Conservation (phyloP, 2,888 invertebrate genomes). For the Himalopsyche tibetana region DNA sequence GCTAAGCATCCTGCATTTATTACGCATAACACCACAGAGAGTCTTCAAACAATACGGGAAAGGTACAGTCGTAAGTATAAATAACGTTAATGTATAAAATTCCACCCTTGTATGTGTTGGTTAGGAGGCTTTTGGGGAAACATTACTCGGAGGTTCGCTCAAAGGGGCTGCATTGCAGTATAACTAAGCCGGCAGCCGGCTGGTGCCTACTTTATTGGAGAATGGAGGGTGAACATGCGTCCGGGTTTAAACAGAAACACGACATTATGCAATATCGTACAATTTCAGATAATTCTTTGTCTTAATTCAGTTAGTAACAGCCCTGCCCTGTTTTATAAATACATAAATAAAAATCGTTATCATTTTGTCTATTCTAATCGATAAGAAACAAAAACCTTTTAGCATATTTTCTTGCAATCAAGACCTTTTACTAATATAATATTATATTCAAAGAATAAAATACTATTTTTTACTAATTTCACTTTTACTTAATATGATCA, state of each 20-base stretch:
- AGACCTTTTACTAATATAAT: too few relatives aligned
- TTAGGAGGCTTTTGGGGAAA: slow-evolving; percentile 21
- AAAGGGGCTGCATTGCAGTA: slow-evolving; percentile 30
- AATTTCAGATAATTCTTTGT: too few relatives aligned
- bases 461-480: too few relatives aligned
- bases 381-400: too few relatives aligned
- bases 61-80: not conserved
- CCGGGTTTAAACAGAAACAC: not conserved
- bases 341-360: too few relatives aligned
- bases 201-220: slow-evolving; percentile 27
- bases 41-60: not conserved
- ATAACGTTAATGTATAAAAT: slow-evolving; percentile 3
- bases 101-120: slow-evolving; percentile 9
- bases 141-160: slow-evolving; percentile 14
- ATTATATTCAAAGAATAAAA: too few relatives aligned
- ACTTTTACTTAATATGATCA: too few relatives aligned
- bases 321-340: too few relatives aligned
- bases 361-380: too few relatives aligned
- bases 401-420: too few relatives aligned
- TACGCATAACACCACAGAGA: not conserved
- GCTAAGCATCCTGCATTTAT: not conserved
- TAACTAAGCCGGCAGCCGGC: slow-evolving; percentile 21
- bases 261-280: too few relatives aligned
- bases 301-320: too few relatives aligned
- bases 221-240: not conserved